Percentiles rank a stretch among this genome's conserved stretches.
phyloP scores from a whole-genome alignment of 1,140 invertebrate species.

The Plodia interpunctella region DNA sequence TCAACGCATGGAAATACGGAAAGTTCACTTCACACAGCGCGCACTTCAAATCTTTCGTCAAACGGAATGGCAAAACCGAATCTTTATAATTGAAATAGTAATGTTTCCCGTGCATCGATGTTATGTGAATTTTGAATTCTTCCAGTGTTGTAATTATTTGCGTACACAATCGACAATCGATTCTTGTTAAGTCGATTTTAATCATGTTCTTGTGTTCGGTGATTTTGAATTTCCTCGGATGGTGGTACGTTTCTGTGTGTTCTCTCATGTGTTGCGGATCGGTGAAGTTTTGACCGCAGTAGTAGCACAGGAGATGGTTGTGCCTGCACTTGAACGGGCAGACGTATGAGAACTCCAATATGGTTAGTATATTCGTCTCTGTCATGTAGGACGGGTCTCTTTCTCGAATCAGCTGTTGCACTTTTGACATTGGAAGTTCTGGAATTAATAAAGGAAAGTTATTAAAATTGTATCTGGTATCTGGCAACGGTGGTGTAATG shows the following conservation, averaged over 20 bases:
- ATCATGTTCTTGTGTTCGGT: conserved; percentile 59
- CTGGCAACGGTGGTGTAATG: too few species aligned
- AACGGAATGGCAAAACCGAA: conserved; percentile 47
- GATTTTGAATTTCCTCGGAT: conserved; percentile 60
- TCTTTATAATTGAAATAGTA: conserved; percentile 54
- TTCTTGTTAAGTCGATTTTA: conserved; percentile 54
- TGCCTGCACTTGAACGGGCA: conserved; percentile 65
- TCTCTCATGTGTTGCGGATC: conserved; percentile 39
- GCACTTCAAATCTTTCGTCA: conserved; percentile 48
- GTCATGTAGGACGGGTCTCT: conserved; percentile 53
- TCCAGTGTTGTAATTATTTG: conserved; percentile 41
- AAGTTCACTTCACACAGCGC: conserved; percentile 46
- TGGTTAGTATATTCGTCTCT: conserved; percentile 55
- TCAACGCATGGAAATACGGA: conserved; percentile 62
- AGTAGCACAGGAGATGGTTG: conserved; percentile 60
- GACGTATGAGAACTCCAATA: conserved; percentile 57
- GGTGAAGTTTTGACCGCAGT: conserved; percentile 47
- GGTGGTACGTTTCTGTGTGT: conserved; percentile 39
- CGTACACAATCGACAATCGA: conserved; percentile 54
- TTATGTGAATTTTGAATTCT: conserved; percentile 50
- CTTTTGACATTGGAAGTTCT: conserved; percentile 54
- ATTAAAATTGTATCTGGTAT: too few species aligned
- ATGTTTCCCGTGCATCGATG: conserved; percentile 43
- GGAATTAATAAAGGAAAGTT: conserved; percentile 16
- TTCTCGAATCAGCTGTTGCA: conserved; percentile 56